phyloP scores from a whole-genome alignment of 2,113 vertebrate species.

The Daubentonia madagascariensis region DNA sequence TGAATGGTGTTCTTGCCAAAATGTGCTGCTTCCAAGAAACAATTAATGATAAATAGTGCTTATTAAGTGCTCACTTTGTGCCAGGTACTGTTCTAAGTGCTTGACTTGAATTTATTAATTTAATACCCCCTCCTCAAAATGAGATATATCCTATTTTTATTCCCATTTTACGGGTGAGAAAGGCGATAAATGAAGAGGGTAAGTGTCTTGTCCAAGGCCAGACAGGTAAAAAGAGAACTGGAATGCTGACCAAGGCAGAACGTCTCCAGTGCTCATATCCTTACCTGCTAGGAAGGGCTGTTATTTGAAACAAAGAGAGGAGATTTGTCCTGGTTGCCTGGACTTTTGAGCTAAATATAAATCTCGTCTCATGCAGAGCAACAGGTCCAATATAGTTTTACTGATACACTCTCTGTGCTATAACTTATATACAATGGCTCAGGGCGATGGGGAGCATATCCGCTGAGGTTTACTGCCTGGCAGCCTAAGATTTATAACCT shows the following conservation, averaged over 20 bases:
- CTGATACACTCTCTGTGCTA: conserved; percentile 54
- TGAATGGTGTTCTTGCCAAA: background rate
- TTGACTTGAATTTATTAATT: background rate
- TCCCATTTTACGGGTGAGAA: background rate
- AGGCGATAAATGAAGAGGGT: background rate
- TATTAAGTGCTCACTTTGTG: background rate
- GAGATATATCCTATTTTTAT: background rate
- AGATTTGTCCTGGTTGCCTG: background rate
- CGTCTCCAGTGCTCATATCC: background rate
- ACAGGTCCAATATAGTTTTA: conserved; percentile 69
- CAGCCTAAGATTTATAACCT: conserved; percentile 69
- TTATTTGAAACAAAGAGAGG: conserved; percentile 43
- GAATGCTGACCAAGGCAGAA: background rate
- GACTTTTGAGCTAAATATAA: conserved; percentile 50
- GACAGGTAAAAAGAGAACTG: background rate
- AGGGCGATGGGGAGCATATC: conserved; percentile 62
- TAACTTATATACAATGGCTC: conserved; percentile 67
- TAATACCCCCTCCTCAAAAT: background rate
- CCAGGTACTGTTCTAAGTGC: background rate
- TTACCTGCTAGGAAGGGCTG: background rate
- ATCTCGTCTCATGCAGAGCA: conserved; percentile 56
- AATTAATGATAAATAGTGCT: background rate
- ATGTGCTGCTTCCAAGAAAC: background rate
- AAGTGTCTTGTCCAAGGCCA: background rate
- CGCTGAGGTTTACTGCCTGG: conserved; percentile 68